Conservation (phyloP, 2,888 invertebrate species). For the Brachylomia viminalis region DNA sequence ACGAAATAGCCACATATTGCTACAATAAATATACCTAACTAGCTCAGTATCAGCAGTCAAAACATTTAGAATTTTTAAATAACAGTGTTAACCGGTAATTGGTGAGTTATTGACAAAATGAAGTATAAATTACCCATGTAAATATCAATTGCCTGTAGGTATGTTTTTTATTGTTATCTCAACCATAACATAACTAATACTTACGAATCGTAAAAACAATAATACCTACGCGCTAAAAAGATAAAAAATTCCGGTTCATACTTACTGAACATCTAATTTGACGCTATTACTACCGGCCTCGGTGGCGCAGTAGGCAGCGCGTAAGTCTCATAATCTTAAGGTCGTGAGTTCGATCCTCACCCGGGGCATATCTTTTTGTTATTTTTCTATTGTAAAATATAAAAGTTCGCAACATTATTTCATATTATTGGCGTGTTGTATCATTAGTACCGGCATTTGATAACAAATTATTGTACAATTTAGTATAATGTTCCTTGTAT, state of each 20-base stretch:
- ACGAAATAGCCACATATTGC: not conserved
- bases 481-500: conserved; percentile 11
- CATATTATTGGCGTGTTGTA: not conserved
- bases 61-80: not conserved
- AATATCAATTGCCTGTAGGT: not conserved
- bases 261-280: conserved; percentile 38
- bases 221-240: not conserved
- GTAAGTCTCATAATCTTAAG: conserved; percentile 98
- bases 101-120: not conserved
- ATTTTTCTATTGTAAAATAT: conserved; percentile 3
- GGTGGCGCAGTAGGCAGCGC: conserved; percentile 97
- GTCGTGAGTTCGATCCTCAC: conserved; percentile 89
- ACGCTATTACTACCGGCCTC: conserved; percentile 86
- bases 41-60: not conserved
- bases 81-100: not conserved
- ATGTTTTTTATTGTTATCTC: not conserved
- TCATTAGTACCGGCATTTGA: not conserved
- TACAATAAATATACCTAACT: not conserved
- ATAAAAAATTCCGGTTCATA: conserved; percentile 7
- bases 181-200: not conserved
- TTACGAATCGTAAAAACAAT: not conserved
- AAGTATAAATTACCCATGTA: not conserved
- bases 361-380: conserved; percentile 65
- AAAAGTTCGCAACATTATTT: not conserved
- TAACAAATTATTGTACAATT: not conserved